These are phyloP conservation scores for Euphonia xanthogaster DNA, from an alignment of 2,797 vertebrate species.

Conservation along the genomic window DNA sequence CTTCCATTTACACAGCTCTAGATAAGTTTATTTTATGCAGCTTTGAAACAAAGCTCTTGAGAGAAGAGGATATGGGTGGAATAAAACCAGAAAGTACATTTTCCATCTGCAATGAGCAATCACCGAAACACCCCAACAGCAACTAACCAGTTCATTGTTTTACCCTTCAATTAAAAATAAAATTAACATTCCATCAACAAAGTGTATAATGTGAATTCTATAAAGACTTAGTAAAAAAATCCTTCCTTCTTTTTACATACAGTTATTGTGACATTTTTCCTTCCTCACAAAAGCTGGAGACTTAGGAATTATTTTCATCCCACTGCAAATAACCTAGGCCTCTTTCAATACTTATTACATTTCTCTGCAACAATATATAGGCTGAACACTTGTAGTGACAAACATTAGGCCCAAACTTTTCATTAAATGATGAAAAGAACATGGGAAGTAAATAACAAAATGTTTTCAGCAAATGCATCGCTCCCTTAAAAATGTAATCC, in stretches of 20 bases:
- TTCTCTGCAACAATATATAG: constrained; percentile 21
- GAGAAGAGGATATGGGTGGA: neutral
- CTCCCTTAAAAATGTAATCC: constrained; percentile 55
- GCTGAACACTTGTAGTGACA: neutral
- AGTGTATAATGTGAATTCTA: neutral
- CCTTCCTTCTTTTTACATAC: neutral
- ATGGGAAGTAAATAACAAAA: constrained; percentile 35
- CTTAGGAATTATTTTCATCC: constrained; percentile 33
- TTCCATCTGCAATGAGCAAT: neutral
- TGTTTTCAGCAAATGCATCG: constrained; percentile 42
- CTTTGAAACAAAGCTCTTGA: neutral
- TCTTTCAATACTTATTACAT: constrained; percentile 39
- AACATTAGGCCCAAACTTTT: constrained; percentile 12
- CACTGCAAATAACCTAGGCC: constrained; percentile 33
- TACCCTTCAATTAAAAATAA: neutral
- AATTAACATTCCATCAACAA: neutral
- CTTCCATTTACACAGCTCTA: neutral
- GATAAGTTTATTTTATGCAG: neutral
- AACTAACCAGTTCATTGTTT: neutral
- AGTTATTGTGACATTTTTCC: neutral
- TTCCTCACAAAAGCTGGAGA: constrained; percentile 1
- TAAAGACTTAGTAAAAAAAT: neutral
- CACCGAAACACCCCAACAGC: neutral
- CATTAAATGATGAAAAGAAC: constrained; percentile 5
- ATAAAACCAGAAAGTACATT: neutral